A percentile compares a stretch with the other conserved stretches of the same genome.
Evolutionary conservation across 2,797 vertebrate species (phyloP).

Genomic region (Odontamblyopus lacepedii): DNA sequence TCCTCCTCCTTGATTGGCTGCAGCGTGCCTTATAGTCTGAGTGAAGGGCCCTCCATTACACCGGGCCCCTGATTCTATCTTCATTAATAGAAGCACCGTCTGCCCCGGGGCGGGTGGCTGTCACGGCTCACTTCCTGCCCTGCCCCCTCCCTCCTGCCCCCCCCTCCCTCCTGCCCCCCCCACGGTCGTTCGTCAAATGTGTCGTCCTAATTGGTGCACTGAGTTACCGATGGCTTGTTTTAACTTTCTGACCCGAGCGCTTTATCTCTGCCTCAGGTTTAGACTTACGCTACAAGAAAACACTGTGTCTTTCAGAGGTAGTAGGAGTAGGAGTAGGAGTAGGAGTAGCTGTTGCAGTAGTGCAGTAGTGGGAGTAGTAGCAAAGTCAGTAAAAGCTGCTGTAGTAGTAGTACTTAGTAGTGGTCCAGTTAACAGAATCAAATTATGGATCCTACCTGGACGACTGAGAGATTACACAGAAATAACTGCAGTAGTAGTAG

Average conservation of each 20-base stretch:
- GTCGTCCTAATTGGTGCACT: constrained; percentile 75
- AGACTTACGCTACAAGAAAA: neutral
- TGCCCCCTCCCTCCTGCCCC: constrained; percentile 15
- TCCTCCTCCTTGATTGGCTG: no score
- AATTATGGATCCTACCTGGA: no score
- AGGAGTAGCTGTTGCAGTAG: neutral
- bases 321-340: neutral
- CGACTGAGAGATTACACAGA: no score
- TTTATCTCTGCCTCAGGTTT: constrained; percentile 4
- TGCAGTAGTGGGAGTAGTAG: neutral
- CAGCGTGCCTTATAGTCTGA: constrained; percentile 35
- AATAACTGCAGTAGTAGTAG: neutral
- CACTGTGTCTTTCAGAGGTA: neutral
- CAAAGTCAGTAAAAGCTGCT: no score
- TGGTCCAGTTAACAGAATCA: neutral
- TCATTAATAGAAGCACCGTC: constrained; percentile 53
- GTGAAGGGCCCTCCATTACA: constrained; percentile 62
- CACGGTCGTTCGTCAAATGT: constrained; percentile 70
- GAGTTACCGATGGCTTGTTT: constrained; percentile 59
- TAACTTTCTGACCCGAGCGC: constrained; percentile 14
- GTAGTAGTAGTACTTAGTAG: neutral
- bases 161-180: constrained; percentile 5
- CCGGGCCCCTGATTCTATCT: constrained; percentile 75
- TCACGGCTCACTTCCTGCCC: constrained; percentile 78
- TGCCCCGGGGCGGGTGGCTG: constrained; percentile 63